These are phyloP conservation scores for Nycteola revayana DNA, from an alignment of 2,888 invertebrate species.

Conservation along the genomic window DNA sequence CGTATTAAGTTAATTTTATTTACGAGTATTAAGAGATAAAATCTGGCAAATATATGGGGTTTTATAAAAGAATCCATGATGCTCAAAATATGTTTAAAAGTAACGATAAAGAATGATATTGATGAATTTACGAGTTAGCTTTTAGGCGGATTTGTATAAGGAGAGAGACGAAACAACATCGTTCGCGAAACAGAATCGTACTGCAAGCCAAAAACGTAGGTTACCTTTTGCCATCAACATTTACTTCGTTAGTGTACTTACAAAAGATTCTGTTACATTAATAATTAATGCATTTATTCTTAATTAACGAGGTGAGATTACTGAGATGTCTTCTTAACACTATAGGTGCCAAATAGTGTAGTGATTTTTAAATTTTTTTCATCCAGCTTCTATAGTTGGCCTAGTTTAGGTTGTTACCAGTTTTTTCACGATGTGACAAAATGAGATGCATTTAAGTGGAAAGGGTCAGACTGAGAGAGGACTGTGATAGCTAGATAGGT, in stretches of 20 bases:
- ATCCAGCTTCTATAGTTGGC: slow-evolving; percentile 70
- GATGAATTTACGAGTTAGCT: slow-evolving; percentile 53
- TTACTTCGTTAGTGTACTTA: slow-evolving; percentile 63
- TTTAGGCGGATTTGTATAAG: slow-evolving; percentile 49
- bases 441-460: slow-evolving; percentile 75
- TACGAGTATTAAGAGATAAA: slow-evolving; percentile 67
- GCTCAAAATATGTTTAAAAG: slow-evolving; percentile 70
- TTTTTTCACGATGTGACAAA: slow-evolving; percentile 69
- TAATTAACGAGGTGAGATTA: slow-evolving; percentile 43
- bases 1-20: slow-evolving; percentile 76
- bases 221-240: slow-evolving; percentile 77
- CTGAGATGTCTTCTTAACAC: slow-evolving; percentile 53
- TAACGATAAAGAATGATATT: slow-evolving; percentile 49
- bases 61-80: slow-evolving; percentile 56
- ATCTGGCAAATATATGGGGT: slow-evolving; percentile 66
- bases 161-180: slow-evolving; percentile 33
- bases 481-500: slow-evolving; percentile 81
- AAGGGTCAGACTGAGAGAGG: slow-evolving; percentile 81
- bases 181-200: slow-evolving; percentile 49
- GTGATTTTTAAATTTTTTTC: slow-evolving; percentile 60
- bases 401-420: slow-evolving; percentile 79
- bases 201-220: slow-evolving; percentile 78
- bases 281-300: slow-evolving; percentile 46
- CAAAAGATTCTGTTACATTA: slow-evolving; percentile 50
- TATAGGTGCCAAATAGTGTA: slow-evolving; percentile 79